Evolutionary conservation across 2,113 vertebrate species (phyloP).

Genomic region (Azemiops feae): DNA sequence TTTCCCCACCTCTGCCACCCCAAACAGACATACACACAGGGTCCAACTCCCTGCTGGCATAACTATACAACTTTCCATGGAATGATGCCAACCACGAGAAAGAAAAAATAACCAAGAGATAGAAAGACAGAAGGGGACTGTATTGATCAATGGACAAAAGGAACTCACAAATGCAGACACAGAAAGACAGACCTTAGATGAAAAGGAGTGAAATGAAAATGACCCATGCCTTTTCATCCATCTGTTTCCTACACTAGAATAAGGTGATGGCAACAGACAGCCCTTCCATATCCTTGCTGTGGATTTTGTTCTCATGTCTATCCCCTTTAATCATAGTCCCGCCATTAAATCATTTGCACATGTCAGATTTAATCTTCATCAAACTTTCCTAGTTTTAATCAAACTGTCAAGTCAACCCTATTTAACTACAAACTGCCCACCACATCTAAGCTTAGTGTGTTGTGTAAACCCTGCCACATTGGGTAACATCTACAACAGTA

Average conservation of each 20-base stretch:
- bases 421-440: not conserved
- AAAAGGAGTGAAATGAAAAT: not conserved
- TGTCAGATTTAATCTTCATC: not conserved
- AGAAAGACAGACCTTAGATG: not conserved
- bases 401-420: not conserved
- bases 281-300: not conserved
- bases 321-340: not conserved
- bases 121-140: constrained; percentile 18
- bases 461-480: not conserved
- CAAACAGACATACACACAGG: not conserved
- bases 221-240: not conserved
- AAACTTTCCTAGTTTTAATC: not conserved
- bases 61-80: constrained; percentile 12
- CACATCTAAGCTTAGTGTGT: not conserved
- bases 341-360: not conserved
- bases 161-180: not conserved
- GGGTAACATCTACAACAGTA: not conserved
- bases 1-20: not conserved
- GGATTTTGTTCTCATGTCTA: not conserved
- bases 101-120: constrained; percentile 25
- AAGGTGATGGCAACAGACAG: not conserved
- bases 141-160: constrained; percentile 28
- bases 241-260: not conserved
- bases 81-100: constrained; percentile 4
- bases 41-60: constrained; percentile 26